Evolutionary conservation across 2,113 vertebrate genomes (phyloP).

Genomic region (Oceanites oceanicus): DNA sequence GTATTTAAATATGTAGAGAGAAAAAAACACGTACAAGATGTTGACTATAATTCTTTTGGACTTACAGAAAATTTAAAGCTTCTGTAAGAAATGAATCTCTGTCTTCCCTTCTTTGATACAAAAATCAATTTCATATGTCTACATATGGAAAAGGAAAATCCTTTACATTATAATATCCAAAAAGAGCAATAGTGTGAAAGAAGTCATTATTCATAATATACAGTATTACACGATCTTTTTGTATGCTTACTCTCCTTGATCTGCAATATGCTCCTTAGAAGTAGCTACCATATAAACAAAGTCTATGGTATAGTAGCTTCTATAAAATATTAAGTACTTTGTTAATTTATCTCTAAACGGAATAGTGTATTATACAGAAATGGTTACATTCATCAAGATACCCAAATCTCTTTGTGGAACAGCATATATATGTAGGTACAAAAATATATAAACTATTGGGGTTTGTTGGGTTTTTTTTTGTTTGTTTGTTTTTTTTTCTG

Average conservation of each 20-base stretch:
- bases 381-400: background rate
- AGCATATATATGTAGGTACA: rapidly evolving
- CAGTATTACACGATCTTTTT: background rate
- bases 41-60: background rate
- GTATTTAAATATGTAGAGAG: background rate
- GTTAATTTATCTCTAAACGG: background rate
- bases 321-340: background rate
- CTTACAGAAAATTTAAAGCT: background rate
- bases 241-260: background rate
- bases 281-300: background rate
- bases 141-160: background rate
- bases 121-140: background rate
- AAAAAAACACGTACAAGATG: background rate
- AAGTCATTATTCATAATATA: background rate
- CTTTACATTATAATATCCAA: background rate
- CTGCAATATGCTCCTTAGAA: background rate
- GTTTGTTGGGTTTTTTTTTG: no score
- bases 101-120: background rate
- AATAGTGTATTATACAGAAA: background rate
- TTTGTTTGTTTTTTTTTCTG: background rate
- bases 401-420: background rate
- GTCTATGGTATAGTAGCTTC: background rate
- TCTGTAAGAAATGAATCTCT: background rate
- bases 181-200: background rate
- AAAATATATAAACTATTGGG: background rate